Base-by-base conservation (phyloP, 2,888 invertebrate genomes). In the Cephus pulcher region DNA sequence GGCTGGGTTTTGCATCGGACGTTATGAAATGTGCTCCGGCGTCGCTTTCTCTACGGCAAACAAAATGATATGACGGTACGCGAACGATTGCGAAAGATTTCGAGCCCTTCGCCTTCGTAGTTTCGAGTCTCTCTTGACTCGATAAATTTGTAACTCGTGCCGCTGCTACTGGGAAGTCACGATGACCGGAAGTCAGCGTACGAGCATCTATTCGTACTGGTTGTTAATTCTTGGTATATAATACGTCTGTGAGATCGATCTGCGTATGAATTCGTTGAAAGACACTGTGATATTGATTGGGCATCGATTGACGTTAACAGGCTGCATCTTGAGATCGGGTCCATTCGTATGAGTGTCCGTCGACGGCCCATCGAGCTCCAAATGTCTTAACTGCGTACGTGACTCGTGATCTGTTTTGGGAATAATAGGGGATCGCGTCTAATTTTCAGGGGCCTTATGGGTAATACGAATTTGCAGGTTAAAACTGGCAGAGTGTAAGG, bases 21-120 rank as follows among this genome's bases (percentile, higher is more conserved):
- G 33, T 71, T 71, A 71, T 71, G 71, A 71, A 71, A 71, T 71
- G 32, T 33, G 32, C 76, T 74, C 35, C 74, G 79, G 69, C 79
- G 56, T 78, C 74, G 80, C 83, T 84, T 84, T 84, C 83, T 84
- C 83, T 71, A 82, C 78, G 68, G 81, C 73, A 82, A 82, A 84
- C 56, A 82, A 74, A 76, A 79, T 76, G 73, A 56, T 56, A 23
- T 76, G 34, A 40, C 70, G 75, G n/a, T 34, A 40, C 35, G 30
- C 34, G 33, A 11, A 37, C 75, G 71, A 71, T 71, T 32, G 71
- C 71, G 33, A 34, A 34, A 71, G 71, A 34, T 2, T 56, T 23
- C 56, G 23, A 9, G 71, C 71, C 71, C 71, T 71, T 71, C 71
- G 71, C 12, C 12, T 9, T 9, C 56, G 56, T 23, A 15, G 2